Evolutionary conservation across 2,797 vertebrate genomes (phyloP).

Genomic region (Rhabdophis nuchalis): DNA sequence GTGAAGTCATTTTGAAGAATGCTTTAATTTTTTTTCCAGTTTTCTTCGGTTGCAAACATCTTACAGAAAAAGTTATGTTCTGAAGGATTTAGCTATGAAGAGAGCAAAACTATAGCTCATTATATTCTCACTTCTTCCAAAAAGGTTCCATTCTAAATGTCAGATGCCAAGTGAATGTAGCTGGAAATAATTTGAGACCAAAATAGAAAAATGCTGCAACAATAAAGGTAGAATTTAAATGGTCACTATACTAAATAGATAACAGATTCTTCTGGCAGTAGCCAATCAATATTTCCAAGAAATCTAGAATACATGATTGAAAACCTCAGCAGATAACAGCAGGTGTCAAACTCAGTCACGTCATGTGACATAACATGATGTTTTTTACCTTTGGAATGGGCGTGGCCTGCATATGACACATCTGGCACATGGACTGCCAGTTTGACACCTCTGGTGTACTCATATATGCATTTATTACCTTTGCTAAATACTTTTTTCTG

Average conservation of each 20-base stretch:
- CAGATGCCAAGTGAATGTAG: neutral
- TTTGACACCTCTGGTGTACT: neutral
- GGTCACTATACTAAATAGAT: neutral
- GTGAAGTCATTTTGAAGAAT: neutral
- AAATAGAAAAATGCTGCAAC: neutral
- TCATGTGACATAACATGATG: too few species aligned
- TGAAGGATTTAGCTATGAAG: neutral
- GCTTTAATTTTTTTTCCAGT: neutral
- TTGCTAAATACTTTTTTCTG: neutral
- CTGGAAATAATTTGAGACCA: neutral
- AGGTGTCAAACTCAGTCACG: too few species aligned
- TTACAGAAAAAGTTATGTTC: neutral
- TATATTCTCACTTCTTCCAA: neutral
- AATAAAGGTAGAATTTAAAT: neutral
- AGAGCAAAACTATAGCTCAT: neutral
- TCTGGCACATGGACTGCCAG: too few species aligned
- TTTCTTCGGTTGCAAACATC: neutral
- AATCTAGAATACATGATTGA: neutral
- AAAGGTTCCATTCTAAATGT: neutral
- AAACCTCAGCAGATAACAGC: neutral
- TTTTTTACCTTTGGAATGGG: too few species aligned
- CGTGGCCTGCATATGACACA: fast-evolving
- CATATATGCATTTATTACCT: neutral
- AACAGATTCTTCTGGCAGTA: neutral
- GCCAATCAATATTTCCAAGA: neutral